These are phyloP conservation scores for Heliconius congener DNA, from an alignment of 1,140 invertebrate genomes.

Conservation along the genomic window DNA sequence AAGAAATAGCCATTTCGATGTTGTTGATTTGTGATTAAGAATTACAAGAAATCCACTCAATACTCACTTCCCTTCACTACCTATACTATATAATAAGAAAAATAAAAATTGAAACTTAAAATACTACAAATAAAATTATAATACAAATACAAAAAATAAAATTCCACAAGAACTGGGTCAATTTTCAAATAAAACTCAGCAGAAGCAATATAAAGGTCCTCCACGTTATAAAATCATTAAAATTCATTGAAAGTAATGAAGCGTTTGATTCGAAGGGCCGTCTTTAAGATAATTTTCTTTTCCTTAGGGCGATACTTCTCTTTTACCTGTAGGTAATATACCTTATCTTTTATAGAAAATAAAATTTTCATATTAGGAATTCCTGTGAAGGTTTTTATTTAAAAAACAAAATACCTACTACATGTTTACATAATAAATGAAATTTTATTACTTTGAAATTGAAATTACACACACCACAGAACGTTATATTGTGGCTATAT, in stretches of 20 bases:
- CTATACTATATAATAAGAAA: too few species aligned
- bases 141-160: background rate
- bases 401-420: background rate
- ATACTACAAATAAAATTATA: background rate
- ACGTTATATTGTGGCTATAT: too few species aligned
- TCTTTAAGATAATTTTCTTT: conserved; percentile 29
- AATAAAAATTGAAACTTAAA: too few species aligned
- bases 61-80: too few species aligned
- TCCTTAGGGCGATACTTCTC: background rate
- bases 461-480: too few species aligned
- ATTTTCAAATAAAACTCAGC: conserved; percentile 19
- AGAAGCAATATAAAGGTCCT: conserved; percentile 18
- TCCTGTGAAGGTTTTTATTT: too few species aligned
- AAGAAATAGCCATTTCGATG: too few species aligned
- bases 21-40: too few species aligned
- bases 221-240: conserved; percentile 28
- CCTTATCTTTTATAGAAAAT: background rate
- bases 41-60: too few species aligned
- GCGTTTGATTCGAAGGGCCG: conserved; percentile 23
- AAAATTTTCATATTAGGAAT: too few species aligned
- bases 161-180: conserved; percentile 11
- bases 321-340: conserved; percentile 9
- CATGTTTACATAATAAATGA: background rate
- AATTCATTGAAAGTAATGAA: conserved; percentile 35
- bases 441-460: too few species aligned